Base-by-base conservation (phyloP, 2,797 vertebrate genomes). In the Malacoraja senta region DNA sequence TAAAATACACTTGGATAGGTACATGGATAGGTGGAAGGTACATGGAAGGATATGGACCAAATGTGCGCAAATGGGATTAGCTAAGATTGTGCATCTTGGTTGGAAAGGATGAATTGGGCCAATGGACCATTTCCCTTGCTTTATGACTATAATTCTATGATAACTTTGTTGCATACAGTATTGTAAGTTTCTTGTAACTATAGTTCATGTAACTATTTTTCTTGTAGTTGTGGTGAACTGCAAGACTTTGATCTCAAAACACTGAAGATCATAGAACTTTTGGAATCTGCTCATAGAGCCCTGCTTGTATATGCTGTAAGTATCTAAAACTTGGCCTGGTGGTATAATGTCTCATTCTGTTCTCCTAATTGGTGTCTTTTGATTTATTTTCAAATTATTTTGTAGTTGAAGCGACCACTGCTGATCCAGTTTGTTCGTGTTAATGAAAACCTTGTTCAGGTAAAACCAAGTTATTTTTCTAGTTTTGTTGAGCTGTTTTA, bases 301-400 rank as follows among this genome's bases (percentile, higher is more conserved):
- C 26, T 92, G 71, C 90, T 92, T 44, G 90, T 92, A 15, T 92
- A 92, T 92, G 90, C 38, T 92, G 90, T 92, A 76, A 92, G 90
- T 76, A 4, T 6, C 13, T 53, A n/a, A 58, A 53, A 1, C 17
- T 35, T 68, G 15, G 8, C n/a, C 63, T 2, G 21, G 21, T 68
- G 63, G 13, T 29, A 58, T 86, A 17, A 35, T 19, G 65, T 88
- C 21, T 88, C 15, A 32, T 68, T 8, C 7, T 17, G 8, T 26
- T 1, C 17, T 19, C 38, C 84, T 68, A 35, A 88, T 21, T 35
- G 3, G n/a, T 12, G 32, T 8, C 2, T 88, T 86, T n/a, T 88
- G 17, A 32, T 88, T 32, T 88, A 88, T 68, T 84, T 92, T 76
- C 26, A 76, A 91, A 92, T 92, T 1, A 1, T 92, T 76, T 92